Base-by-base conservation (phyloP, 1,140 invertebrate genomes). In the Calycopis cecrops region DNA sequence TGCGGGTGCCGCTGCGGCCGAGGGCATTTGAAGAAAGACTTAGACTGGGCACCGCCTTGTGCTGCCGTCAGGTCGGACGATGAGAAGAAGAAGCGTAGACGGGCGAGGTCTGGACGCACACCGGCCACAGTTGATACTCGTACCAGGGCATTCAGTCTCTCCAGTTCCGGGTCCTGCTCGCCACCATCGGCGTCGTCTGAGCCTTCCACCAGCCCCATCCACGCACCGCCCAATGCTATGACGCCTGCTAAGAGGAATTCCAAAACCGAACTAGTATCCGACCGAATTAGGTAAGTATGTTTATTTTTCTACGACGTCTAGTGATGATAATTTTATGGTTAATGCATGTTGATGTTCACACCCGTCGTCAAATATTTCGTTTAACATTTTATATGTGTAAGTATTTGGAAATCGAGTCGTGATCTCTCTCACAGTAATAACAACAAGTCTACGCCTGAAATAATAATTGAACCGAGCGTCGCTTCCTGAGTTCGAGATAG, bases 11-110 rank as follows among this genome's bases (percentile, higher is more conserved):
- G 94, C 69, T 93, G 97, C 86, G 95, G 94, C 0, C 90, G 96
- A 6, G 97, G 97, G 0, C 97, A 98, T 78, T 79, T 99, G 52
- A 94, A 97, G 72, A 98, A 98, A 85, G 97, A 98, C 87, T 88
- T 97, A 10, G 96, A 98, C 72, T 98, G 97, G 95, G 89, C 92
- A 63, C 90, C 95, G 4, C 90, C 92, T n/a, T 89, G 90, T 3
- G 73, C 88, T 0, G 63, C 72, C 3, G 69, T 78, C 9, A 88
- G 90, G 40, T 91, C 90, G 17, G 94, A 94, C 76, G 94, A 94
- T 71, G 94, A 94, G 79, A 93, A 94, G 68, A 92, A 93, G 64
- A 69, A 83, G 62, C 67, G 87, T 68, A 70, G 85, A 61, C 88
- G 92, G 51, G 89, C 92, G 11, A 92, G 94, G 90, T 35, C 94